These are phyloP conservation scores for Petromus typicus DNA, from an alignment of 2,113 vertebrate genomes.

Conservation along the genomic window DNA sequence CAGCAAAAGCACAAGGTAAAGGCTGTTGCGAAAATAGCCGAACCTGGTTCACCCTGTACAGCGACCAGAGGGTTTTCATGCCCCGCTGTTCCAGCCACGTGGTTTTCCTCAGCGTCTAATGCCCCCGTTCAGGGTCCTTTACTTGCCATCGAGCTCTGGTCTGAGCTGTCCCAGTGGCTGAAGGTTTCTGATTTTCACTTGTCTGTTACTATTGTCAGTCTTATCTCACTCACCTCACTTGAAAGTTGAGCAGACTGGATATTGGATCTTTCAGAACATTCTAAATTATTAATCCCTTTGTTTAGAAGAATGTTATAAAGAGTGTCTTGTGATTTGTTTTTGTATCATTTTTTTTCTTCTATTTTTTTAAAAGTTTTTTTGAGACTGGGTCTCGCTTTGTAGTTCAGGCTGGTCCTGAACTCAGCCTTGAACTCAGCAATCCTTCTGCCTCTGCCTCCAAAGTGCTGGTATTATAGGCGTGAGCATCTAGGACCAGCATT, in stretches of 20 bases:
- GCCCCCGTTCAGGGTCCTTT: background rate
- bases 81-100: background rate
- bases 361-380: too few relatives aligned
- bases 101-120: background rate
- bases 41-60: background rate
- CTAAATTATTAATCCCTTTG: background rate
- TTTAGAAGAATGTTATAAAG: background rate
- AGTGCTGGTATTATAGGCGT: too few relatives aligned
- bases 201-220: background rate
- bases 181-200: too few relatives aligned
- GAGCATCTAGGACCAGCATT: too few relatives aligned
- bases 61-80: background rate
- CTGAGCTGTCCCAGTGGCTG: background rate
- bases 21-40: background rate
- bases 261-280: background rate
- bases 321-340: background rate
- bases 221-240: background rate
- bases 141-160: background rate
- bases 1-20: background rate
- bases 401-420: too few relatives aligned
- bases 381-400: too few relatives aligned
- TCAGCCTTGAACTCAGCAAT: too few relatives aligned
- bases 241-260: background rate
- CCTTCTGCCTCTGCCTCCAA: too few relatives aligned
- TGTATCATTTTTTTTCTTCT: too few relatives aligned